Conservation (phyloP, 2,888 invertebrate species). For the Dynastes tityus region DNA sequence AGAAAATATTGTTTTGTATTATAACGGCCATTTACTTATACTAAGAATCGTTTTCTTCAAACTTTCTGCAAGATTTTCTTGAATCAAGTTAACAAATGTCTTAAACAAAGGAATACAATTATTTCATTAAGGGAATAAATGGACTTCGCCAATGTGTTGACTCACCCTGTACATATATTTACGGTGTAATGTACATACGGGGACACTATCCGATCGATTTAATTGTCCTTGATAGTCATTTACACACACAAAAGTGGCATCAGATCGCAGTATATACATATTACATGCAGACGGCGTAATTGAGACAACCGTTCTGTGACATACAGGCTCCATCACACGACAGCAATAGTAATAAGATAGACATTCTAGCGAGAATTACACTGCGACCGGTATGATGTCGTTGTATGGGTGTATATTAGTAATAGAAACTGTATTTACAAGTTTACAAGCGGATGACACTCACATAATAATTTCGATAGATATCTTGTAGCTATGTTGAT, state of each 20-base stretch:
- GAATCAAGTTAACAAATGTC: too few species aligned
- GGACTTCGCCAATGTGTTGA: too few species aligned
- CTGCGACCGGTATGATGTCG: constrained; percentile 1
- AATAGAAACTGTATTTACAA: constrained; percentile 27
- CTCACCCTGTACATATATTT: background rate
- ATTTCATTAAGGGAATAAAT: too few species aligned
- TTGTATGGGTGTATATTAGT: background rate
- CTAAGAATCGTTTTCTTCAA: too few species aligned
- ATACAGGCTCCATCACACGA: constrained; percentile 33
- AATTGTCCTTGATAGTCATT: background rate
- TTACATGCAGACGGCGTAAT: constrained; percentile 42
- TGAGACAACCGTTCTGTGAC: constrained; percentile 43
- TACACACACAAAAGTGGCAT: background rate
- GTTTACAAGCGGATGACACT: constrained; percentile 7
- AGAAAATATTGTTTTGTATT: too few species aligned
- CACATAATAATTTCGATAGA: constrained; percentile 39
- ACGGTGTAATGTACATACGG: background rate
- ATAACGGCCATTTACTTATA: too few species aligned
- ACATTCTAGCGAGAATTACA: constrained; percentile 37
- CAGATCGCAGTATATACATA: constrained; percentile 29
- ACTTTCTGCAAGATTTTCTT: too few species aligned
- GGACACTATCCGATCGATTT: background rate
- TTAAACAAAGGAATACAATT: too few species aligned
- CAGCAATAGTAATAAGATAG: constrained; percentile 41
- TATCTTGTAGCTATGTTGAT: background rate